Evolutionary conservation across 2,113 vertebrate species (phyloP).

Genomic region (Nothobranchius kuhntae): DNA sequence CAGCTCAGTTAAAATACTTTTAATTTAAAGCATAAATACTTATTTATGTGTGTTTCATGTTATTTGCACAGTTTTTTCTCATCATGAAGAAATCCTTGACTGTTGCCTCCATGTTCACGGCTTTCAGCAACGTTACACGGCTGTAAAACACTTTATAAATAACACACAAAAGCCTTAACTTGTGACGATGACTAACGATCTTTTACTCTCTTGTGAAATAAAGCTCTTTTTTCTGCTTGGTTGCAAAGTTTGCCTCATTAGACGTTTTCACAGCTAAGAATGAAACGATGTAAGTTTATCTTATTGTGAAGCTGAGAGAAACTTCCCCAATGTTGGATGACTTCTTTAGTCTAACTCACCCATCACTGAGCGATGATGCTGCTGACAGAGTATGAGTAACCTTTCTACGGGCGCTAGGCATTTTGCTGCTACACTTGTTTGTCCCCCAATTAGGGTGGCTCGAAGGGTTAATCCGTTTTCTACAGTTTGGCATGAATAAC

Average conservation of each 20-base stretch:
- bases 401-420: too few relatives aligned
- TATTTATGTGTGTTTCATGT: neutral
- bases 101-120: slow-evolving; percentile 36
- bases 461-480: too few relatives aligned
- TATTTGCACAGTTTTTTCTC: slow-evolving; percentile 58
- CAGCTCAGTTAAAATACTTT: too few relatives aligned
- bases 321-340: neutral
- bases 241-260: slow-evolving; percentile 30
- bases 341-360: neutral
- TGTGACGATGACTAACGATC: slow-evolving; percentile 63
- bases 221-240: slow-evolving; percentile 69
- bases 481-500: too few relatives aligned
- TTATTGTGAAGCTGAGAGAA: neutral
- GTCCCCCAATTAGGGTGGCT: too few relatives aligned
- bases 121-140: slow-evolving; percentile 23
- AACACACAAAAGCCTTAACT: slow-evolving; percentile 47
- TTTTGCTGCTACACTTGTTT: too few relatives aligned
- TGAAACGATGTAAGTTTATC: neutral
- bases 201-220: slow-evolving; percentile 75
- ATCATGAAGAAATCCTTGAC: slow-evolving; percentile 23
- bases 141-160: slow-evolving; percentile 33
- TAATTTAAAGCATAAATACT: too few relatives aligned
- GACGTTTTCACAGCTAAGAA: neutral
- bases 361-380: neutral
- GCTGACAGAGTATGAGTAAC: too few relatives aligned